Evolutionary conservation across 1,140 invertebrate species (phyloP).

Genomic region (Drosophila takahashii): DNA sequence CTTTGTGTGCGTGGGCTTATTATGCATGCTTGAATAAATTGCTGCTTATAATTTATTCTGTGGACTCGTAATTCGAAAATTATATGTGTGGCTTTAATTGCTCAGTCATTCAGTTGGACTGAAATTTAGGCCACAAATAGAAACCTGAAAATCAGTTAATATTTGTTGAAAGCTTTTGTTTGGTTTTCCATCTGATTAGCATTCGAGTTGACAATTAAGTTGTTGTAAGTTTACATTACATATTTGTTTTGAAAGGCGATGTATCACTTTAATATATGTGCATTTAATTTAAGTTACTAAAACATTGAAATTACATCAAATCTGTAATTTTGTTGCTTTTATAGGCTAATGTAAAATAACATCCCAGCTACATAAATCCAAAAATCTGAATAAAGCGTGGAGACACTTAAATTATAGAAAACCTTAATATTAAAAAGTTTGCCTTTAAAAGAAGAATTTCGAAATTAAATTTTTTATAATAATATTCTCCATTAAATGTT

Average conservation of each 20-base stretch:
- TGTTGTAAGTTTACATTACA: constrained; percentile 9
- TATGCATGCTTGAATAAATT: constrained; percentile 74
- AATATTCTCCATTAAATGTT: no score
- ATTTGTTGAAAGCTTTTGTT: constrained; percentile 16
- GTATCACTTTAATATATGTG: neutral
- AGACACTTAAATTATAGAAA: no score
- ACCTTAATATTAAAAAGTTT: no score
- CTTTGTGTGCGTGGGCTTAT: constrained; percentile 41
- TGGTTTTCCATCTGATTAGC: constrained; percentile 39
- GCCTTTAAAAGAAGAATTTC: no score
- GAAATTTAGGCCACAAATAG: constrained; percentile 31
- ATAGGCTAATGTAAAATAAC: neutral
- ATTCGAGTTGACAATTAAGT: constrained; percentile 40
- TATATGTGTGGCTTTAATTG: constrained; percentile 52
- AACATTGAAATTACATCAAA: neutral
- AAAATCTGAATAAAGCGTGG: no score
- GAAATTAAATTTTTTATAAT: no score
- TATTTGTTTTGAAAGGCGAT: constrained; percentile 2
- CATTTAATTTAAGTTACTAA: neutral
- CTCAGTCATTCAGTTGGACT: constrained; percentile 54
- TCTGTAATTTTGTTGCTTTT: neutral
- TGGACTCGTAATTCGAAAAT: constrained; percentile 54
- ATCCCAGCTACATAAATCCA: neutral
- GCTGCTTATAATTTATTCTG: constrained; percentile 60
- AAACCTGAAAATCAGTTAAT: constrained; percentile 16